Base-by-base conservation (phyloP, 2,888 invertebrate genomes). In the Tachina grossa region DNA sequence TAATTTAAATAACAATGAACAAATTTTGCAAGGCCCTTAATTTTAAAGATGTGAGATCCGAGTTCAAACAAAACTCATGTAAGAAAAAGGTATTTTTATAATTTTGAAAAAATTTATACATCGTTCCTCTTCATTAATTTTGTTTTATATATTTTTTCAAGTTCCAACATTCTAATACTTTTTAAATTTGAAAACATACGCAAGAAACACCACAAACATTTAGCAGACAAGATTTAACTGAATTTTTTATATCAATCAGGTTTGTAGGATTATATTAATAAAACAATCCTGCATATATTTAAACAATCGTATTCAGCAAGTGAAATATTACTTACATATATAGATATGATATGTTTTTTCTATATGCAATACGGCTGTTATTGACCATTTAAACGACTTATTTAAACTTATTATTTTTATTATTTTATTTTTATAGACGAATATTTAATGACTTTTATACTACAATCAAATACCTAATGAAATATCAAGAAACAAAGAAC, bases 351-450 rank as follows among this genome's bases (percentile, higher is more conserved):
- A 31, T 31, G 31, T 31, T 1, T 63, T 45, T 63, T 63, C 14
- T 43, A 13, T 43, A 8, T 63, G 19, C 11, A 19, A 19, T 45
- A 45, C 63, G 19, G 22, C 22, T 19, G 1, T 43, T 63, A 63
- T 8, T 8, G 43, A 8, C 13, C 31, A n/a, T n/a, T 41, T 14
- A 11, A 43, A 63, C 16, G n/a, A 19, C 1, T 45, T 45, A 11
- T 16, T 16, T 43, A 19, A 43, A 45, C 9, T 45, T 16, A 10
- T 19, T 11, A 1, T 10, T 19, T 63, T 8, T 14, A 9, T 61
- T 45, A 41, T 63, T 22, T 45, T 63, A 63, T 63, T 63, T 63
- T 61, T 43, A 8, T 59, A 59, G 59, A 59, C 19, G 1, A 59
- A n/a, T 39, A 14, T 59, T 19, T 45, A 45, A 19, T 13, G 22